These are phyloP conservation scores for Atherinosoma microstoma DNA, from an alignment of 2,797 vertebrate genomes.

Conservation along the genomic window DNA sequence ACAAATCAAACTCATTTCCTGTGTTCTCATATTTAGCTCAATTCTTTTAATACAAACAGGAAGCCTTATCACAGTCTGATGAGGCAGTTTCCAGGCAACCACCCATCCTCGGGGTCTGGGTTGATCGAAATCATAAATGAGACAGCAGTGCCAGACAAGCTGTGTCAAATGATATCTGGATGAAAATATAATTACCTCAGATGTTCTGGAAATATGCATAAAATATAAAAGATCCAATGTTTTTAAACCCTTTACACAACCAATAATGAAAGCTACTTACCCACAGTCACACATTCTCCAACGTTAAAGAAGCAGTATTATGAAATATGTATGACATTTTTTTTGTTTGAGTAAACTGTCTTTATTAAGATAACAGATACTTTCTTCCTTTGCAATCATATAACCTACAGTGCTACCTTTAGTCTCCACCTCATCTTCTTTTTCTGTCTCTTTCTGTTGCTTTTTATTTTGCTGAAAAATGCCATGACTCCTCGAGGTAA, in stretches of 20 bases:
- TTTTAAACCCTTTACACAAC: background rate
- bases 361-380: constrained; percentile 1
- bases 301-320: background rate
- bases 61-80: constrained; percentile 26
- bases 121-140: background rate
- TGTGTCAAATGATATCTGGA: background rate
- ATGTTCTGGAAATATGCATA: background rate
- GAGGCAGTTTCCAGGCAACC: constrained; percentile 58
- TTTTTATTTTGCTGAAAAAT: constrained; percentile 1
- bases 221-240: background rate
- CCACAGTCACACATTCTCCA: background rate
- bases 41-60: constrained; percentile 11
- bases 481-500: background rate
- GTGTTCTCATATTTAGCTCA: background rate
- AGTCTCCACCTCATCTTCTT: constrained; percentile 6
- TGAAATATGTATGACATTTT: background rate
- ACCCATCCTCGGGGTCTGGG: background rate
- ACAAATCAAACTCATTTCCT: constrained; percentile 1
- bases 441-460: background rate
- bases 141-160: background rate
- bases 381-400: background rate
- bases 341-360: background rate
- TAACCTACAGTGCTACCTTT: constrained; percentile 1
- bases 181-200: background rate
- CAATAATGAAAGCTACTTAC: background rate